phyloP scores from a whole-genome alignment of 2,888 invertebrate species.

The Salpingus planirostris region DNA sequence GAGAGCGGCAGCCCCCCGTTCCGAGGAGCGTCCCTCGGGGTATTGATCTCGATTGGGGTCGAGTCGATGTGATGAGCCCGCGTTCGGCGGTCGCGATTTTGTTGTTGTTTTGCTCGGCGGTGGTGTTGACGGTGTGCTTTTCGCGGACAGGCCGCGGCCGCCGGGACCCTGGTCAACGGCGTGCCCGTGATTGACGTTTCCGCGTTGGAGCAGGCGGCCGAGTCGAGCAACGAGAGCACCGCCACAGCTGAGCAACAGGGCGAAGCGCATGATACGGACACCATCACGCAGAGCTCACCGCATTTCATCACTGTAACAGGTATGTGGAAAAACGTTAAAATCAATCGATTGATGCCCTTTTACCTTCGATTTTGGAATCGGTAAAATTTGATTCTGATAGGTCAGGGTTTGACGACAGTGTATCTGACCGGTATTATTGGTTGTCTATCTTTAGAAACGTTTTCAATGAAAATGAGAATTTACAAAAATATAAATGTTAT shows the following conservation, averaged over 20 bases:
- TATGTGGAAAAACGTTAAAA: too few relatives aligned
- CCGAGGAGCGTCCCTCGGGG: too few relatives aligned
- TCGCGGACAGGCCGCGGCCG: conserved; percentile 25
- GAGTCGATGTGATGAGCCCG: not conserved
- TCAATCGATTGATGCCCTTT: too few relatives aligned
- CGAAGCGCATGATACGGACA: conserved; percentile 45
- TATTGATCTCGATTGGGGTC: too few relatives aligned
- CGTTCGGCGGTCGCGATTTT: not conserved
- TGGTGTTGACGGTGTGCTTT: conserved; percentile 2
- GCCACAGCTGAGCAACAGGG: conserved; percentile 44
- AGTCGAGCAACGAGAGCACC: conserved; percentile 51
- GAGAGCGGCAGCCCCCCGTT: not conserved
- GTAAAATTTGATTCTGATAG: too few relatives aligned
- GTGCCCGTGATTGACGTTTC: conserved; percentile 42
- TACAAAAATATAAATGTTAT: too few relatives aligned
- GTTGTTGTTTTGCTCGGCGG: not conserved
- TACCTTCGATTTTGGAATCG: too few relatives aligned
- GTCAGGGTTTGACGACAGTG: too few relatives aligned
- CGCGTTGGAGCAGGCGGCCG: conserved; percentile 48
- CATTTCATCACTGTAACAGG: conserved; percentile 68
- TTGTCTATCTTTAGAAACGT: too few relatives aligned
- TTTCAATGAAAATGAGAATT: too few relatives aligned
- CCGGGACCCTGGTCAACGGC: conserved; percentile 36
- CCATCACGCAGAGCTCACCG: conserved; percentile 44
- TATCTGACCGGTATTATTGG: too few relatives aligned